Evolutionary conservation across 1,140 invertebrate genomes (phyloP), one percentile per base, ranked within the genome.

Genomic region (Drosophila nebulosa): DNA sequence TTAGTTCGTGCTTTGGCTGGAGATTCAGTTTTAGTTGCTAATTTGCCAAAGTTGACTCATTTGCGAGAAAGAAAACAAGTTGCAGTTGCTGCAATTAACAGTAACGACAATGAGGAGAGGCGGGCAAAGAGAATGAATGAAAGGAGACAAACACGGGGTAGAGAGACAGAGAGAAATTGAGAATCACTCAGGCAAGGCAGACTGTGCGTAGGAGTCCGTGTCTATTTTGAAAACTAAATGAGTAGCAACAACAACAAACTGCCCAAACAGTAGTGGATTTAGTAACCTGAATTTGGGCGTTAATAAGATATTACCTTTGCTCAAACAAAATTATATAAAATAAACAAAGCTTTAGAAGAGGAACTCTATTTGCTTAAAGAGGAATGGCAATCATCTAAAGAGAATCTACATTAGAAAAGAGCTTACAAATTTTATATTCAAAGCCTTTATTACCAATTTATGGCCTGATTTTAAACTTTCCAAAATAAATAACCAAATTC

Each of bases 141-240:
- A 9, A 18, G 5, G 7, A 55, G 52, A 62, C 10, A 10, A n/a
- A n/a, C n/a, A 12, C 10, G 59, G 58, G 27, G 9, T 10, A 22
- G 9, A 39, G 18, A 63, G 59, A 42, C 14, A 16, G 16, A 35
- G 67, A 32, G 65, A 58, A 61, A 42, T 68, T 62, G 61, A 42
- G 62, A 85, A 74, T 80, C 80, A 74, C 64, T 85, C 81, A 85
- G 69, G 80, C 80, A 70, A 39, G 64, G 67, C 66, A 65, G 27
- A 58, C 46, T 57, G 10, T 18, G 39, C 46, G 39, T 59, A 27
- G 53, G 71, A 27, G 74, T 70, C 73, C 86, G 80, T 78, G 67
- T 64, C 79, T 79, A 69, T 84, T 84, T 85, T 65, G 60, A 78
- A 80, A 80, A 66, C 81, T 68, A 66, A 78, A 78, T 18, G 16